These are phyloP conservation scores for Tenebrosternarchus preto DNA, from an alignment of 2,113 vertebrate genomes.

Conservation along the genomic window DNA sequence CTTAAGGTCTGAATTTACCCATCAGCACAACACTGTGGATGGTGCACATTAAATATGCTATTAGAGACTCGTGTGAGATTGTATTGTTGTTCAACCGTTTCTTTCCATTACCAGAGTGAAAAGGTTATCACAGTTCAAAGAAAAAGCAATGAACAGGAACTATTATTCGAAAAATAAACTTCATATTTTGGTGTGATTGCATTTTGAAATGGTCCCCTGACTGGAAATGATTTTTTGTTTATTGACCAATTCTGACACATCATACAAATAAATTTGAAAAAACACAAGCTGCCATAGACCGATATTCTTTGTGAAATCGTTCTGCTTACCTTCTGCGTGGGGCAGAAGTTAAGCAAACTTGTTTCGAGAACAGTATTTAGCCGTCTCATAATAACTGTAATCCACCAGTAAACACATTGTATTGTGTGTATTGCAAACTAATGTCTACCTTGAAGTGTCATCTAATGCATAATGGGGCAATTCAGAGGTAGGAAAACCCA, in stretches of 20 bases:
- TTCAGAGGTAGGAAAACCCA: neutral
- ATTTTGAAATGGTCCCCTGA: neutral
- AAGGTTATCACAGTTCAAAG: conserved; percentile 10
- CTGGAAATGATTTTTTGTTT: neutral
- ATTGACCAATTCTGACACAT: conserved; percentile 18
- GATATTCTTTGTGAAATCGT: neutral
- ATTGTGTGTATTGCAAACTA: neutral
- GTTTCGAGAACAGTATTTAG: too few relatives aligned
- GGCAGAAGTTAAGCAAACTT: neutral
- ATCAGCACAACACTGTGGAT: too few relatives aligned
- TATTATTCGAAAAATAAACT: conserved; percentile 25
- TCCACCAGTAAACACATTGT: too few relatives aligned
- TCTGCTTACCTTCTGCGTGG: neutral
- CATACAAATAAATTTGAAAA: conserved; percentile 20
- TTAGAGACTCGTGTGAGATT: too few relatives aligned
- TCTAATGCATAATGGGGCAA: neutral
- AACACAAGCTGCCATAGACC: neutral
- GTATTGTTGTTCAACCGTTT: neutral
- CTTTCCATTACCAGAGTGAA: conserved; percentile 10
- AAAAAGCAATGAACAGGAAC: conserved; percentile 1
- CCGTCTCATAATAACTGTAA: neutral
- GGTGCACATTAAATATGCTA: too few relatives aligned
- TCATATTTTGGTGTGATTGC: conserved; percentile 9
- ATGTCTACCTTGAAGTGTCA: conserved; percentile 5
- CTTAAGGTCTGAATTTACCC: too few relatives aligned